These are phyloP conservation scores for Sabellastarte sp. DNA, from an alignment of 2,888 invertebrate genomes.

Conservation along the genomic window DNA sequence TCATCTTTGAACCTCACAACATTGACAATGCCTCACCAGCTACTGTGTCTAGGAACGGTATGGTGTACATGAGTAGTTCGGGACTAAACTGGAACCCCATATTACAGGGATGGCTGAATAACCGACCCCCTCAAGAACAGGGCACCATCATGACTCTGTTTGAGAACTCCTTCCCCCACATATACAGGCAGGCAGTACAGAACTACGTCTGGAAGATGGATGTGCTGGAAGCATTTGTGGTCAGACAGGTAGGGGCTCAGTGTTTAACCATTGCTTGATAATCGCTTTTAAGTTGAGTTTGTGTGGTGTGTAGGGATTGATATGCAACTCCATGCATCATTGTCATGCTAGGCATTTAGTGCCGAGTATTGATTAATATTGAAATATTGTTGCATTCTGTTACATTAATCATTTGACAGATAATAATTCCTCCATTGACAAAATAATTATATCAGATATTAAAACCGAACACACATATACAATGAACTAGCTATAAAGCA, in stretches of 20 bases:
- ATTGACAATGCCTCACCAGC: slow-evolving; percentile 97
- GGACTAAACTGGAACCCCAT: slow-evolving; percentile 92
- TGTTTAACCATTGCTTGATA: too few species aligned
- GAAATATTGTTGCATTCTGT: too few species aligned
- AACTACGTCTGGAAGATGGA: slow-evolving; percentile 80
- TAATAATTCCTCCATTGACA: too few species aligned
- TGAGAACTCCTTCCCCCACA: slow-evolving; percentile 71
- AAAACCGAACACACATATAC: too few species aligned
- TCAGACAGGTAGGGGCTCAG: slow-evolving; percentile 70
- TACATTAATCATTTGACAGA: too few species aligned
- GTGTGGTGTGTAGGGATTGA: too few species aligned
- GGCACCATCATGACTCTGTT: slow-evolving; percentile 73
- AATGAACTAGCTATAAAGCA: too few species aligned
- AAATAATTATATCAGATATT: too few species aligned
- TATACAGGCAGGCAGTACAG: slow-evolving; percentile 82
- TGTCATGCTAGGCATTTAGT: too few species aligned
- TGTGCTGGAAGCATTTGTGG: slow-evolving; percentile 86
- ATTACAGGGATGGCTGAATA: slow-evolving; percentile 66
- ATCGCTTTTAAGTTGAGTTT: too few species aligned
- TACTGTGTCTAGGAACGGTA: slow-evolving; percentile 87
- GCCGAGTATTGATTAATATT: too few species aligned
- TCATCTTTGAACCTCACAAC: slow-evolving; percentile 95
- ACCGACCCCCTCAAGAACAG: slow-evolving; percentile 61
- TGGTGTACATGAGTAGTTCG: slow-evolving; percentile 89
- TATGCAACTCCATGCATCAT: too few species aligned